Conservation (phyloP, 2,888 invertebrate genomes). For the Pristionchus fissidentatus region DNA sequence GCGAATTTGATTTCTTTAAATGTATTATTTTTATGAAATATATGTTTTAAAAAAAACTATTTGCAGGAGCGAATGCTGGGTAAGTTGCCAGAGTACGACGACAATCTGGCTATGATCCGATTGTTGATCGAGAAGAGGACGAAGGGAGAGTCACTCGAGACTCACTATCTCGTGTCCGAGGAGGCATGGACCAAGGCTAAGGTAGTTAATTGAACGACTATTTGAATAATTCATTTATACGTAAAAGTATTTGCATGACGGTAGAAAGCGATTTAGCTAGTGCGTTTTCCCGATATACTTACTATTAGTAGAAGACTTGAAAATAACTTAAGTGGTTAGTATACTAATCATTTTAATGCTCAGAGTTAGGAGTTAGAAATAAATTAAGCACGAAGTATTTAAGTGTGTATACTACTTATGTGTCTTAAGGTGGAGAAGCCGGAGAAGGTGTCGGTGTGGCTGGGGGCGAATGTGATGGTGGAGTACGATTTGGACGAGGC, state of each 20-base stretch:
- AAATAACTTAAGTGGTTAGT: no score
- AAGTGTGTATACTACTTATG: no score
- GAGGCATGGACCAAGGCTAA: conserved; percentile 65
- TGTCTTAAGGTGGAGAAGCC: conserved; percentile 63
- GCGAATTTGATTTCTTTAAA: neutral
- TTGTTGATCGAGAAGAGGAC: conserved; percentile 80
- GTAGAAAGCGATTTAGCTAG: no score
- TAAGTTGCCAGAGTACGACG: conserved; percentile 65
- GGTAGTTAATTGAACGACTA: no score
- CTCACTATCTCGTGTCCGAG: conserved; percentile 63
- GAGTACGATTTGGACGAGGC: conserved; percentile 72
- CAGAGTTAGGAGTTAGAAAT: no score
- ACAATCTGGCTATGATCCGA: conserved; percentile 85
- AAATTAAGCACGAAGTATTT: no score
- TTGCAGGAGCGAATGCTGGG: conserved; percentile 57
- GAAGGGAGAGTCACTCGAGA: conserved; percentile 62
- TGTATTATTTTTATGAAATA: neutral
- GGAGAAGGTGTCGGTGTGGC: conserved; percentile 66
- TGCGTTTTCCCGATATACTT: no score
- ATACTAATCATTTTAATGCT: no score
- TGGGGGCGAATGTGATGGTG: conserved; percentile 74
- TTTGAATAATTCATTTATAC: no score
- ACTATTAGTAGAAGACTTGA: no score
- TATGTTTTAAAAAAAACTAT: no score
- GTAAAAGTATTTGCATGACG: no score